Evolutionary conservation across 1,140 invertebrate genomes (phyloP).

Genomic region (Rhizoglyphus robini): DNA sequence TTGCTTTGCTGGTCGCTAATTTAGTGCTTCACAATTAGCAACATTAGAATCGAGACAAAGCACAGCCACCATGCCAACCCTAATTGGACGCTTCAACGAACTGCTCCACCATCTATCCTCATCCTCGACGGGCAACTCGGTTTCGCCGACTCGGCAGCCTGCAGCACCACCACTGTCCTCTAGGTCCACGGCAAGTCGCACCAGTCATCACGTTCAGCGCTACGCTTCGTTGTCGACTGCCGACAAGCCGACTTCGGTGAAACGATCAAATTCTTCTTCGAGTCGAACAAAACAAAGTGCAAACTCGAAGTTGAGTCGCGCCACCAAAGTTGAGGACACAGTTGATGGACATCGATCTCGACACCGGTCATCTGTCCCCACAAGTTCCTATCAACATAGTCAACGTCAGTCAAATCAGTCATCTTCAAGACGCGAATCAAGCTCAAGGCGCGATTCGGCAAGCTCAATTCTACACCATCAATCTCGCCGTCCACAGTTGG

Average conservation of each 20-base stretch:
- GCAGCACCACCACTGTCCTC: not conserved
- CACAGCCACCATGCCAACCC: not conserved
- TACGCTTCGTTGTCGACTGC: not conserved
- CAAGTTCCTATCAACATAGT: not conserved
- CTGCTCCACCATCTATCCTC: constrained; percentile 6
- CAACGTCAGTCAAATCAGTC: not conserved
- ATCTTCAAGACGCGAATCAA: not conserved
- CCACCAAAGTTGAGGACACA: not conserved
- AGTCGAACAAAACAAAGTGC: not conserved
- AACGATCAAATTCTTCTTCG: not conserved
- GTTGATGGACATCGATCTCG: not conserved
- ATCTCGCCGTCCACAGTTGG: constrained; percentile 1
- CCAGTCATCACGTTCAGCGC: not conserved
- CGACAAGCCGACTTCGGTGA: not conserved
- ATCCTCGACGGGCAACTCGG: not conserved
- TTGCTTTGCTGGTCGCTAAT: not conserved
- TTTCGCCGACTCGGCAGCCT: not conserved
- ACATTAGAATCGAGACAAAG: not conserved
- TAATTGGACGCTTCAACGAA: constrained; percentile 14
- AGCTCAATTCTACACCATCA: not conserved
- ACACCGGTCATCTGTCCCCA: not conserved
- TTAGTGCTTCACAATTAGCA: not conserved
- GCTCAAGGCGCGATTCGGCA: not conserved
- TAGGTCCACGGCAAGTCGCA: not conserved
- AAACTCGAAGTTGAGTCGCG: not conserved